Percentiles rank a stretch among this genome's conserved stretches.
These are phyloP conservation scores for Leptinotarsa lineolata DNA, from an alignment of 1,140 invertebrate species.

Conservation along the genomic window DNA sequence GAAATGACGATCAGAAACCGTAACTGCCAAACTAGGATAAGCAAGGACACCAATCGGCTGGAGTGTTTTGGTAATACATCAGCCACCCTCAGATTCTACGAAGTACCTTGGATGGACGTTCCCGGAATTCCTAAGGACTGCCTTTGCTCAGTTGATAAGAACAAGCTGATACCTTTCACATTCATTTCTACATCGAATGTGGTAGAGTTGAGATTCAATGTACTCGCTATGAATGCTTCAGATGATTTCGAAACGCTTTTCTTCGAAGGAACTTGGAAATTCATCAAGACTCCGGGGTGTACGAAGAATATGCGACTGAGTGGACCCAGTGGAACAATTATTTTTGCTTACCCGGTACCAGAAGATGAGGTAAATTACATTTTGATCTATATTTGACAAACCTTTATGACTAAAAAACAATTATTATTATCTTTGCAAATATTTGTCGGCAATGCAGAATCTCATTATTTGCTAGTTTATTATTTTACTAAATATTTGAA, in stretches of 20 bases:
- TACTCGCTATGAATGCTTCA: constrained; percentile 77
- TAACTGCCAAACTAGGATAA: constrained; percentile 65
- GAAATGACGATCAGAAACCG: constrained; percentile 69
- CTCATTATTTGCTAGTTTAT: no score
- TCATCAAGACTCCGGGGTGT: constrained; percentile 72
- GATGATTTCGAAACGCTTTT: constrained; percentile 83
- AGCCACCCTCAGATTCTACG: constrained; percentile 67
- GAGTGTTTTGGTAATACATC: constrained; percentile 68
- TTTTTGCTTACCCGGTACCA: constrained; percentile 62
- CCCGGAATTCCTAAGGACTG: constrained; percentile 70
- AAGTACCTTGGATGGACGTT: constrained; percentile 72
- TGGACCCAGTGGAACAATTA: constrained; percentile 78
- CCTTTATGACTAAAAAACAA: no score
- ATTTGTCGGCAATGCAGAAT: no score
- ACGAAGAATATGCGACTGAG: constrained; percentile 66
- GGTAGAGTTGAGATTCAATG: constrained; percentile 80
- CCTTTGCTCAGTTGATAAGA: constrained; percentile 66
- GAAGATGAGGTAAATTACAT: constrained; percentile 66
- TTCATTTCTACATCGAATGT: constrained; percentile 77
- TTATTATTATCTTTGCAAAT: no score
- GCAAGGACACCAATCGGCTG: constrained; percentile 70
- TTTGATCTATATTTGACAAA: no score
- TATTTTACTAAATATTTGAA: no score
- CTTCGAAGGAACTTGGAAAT: constrained; percentile 84
- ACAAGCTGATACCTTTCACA: constrained; percentile 66